These are phyloP conservation scores for Lepidochitona cinerea DNA, from an alignment of 2,888 invertebrate genomes.

Conservation along the genomic window DNA sequence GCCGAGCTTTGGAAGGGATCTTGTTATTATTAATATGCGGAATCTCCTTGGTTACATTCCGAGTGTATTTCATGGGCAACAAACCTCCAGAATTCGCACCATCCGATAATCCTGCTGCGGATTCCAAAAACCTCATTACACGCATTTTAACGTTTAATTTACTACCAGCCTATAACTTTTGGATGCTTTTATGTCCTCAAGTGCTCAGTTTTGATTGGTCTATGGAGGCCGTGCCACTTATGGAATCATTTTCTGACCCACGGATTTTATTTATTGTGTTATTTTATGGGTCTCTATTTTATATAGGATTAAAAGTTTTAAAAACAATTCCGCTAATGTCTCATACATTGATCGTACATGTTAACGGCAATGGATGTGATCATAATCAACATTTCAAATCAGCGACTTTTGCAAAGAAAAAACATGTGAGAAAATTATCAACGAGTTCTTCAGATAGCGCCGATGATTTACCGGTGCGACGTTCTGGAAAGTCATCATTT, in stretches of 20 bases:
- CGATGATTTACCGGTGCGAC: conserved; percentile 19
- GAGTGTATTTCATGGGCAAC: conserved; percentile 81
- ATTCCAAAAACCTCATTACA: conserved; percentile 84
- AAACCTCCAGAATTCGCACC: conserved; percentile 88
- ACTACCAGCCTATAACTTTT: conserved; percentile 91
- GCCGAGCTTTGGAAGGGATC: conserved; percentile 66
- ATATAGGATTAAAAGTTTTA: conserved; percentile 45
- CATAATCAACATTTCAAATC: not conserved
- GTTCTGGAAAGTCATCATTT: not conserved
- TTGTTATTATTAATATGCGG: conserved; percentile 77
- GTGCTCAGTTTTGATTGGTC: conserved; percentile 98
- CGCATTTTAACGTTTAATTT: conserved; percentile 92
- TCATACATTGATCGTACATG: conserved; percentile 11
- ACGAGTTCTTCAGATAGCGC: conserved; percentile 44
- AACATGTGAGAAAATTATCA: conserved; percentile 24
- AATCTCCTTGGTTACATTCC: conserved; percentile 80
- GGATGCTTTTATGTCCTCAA: conserved; percentile 87
- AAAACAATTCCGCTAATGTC: conserved; percentile 25
- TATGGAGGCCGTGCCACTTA: conserved; percentile 94
- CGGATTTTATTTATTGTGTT: conserved; percentile 83
- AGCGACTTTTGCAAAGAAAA: not conserved
- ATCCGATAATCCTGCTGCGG: conserved; percentile 96
- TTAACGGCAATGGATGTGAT: conserved; percentile 48
- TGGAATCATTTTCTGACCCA: conserved; percentile 83
- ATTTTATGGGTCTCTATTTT: conserved; percentile 77